Base-by-base conservation (phyloP, 1,140 invertebrate species). In the Drosophila lini region DNA sequence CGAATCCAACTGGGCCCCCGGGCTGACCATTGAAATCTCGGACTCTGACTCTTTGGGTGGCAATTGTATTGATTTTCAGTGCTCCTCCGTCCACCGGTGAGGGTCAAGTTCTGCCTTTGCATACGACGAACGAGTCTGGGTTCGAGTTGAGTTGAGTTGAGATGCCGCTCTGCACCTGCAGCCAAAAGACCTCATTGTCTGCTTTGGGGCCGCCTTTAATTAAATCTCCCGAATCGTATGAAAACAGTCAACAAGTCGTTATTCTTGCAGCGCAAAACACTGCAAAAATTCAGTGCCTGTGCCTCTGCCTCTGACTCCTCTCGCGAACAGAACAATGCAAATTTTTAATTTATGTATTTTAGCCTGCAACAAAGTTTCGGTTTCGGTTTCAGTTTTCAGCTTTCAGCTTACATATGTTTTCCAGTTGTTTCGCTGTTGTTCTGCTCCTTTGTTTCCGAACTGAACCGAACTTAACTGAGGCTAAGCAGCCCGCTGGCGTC, bases 271-370 rank as follows among this genome's bases (percentile, higher is more conserved):
- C 64, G 45, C 45, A 41, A 64, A 63, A 64, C 44, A 32, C 63
- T 38, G 62, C 40, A 67, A 75, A 75, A 67, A 63, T 77, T 73
- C 76, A 53, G 50, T 45, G 44, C 13, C 19, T 22, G 11, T 45
- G 44, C 50, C 32, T 10, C 2, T 22, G 52, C 55, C 47, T 28
- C 22, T 28, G 45, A 47, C 40, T 32, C 58, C 40, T 58, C 64
- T 55, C 19, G 52, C 52, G 19, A 91, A 91, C 76, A 91, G 89
- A 91, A 91, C 90, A 91, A 91, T 91, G 90, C 82, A 91, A 90
- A 90, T 85, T 91, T 91, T 90, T 85, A 91, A 91, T 91, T 91
- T 91, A 91, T 91, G 85, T 86, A 80, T 88, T 88, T 88, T 88
- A 89, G 75, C 80, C 89, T 75, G 83, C 76, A 80, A 86, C 65